Conservation (phyloP, 2,888 invertebrate species). For the Pheosia gnoma region DNA sequence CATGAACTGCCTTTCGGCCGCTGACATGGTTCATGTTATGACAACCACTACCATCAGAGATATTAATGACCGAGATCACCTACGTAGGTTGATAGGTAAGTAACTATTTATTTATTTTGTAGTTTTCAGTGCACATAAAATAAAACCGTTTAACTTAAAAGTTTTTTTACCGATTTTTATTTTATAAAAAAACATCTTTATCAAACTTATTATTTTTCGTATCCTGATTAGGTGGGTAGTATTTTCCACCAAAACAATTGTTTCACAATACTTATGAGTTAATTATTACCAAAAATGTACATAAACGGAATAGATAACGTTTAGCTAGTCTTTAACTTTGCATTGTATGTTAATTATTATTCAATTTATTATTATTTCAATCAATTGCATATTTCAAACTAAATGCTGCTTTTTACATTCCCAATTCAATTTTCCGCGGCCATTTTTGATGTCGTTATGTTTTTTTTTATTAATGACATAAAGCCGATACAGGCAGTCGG, state of each 20-base stretch:
- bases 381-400: conserved; percentile 23
- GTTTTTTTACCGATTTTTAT: too few relatives aligned
- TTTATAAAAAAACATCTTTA: conserved; percentile 13
- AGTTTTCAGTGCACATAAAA: too few relatives aligned
- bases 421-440: conserved; percentile 22
- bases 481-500: too few relatives aligned
- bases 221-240: background rate
- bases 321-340: conserved; percentile 58
- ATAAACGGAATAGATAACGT: conserved; percentile 56
- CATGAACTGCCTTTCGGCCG: too few relatives aligned
- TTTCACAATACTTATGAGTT: conserved; percentile 20
- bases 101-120: too few relatives aligned
- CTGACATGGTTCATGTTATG: too few relatives aligned
- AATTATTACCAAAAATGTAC: conserved; percentile 70
- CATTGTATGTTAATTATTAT: conserved; percentile 31
- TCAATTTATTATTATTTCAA: conserved; percentile 28
- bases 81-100: too few relatives aligned
- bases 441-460: conserved; percentile 4
- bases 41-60: too few relatives aligned
- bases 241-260: conserved; percentile 17
- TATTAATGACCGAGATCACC: too few relatives aligned
- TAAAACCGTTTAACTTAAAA: too few relatives aligned
- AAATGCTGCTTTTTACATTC: conserved; percentile 41
- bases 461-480: background rate
- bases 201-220: conserved; percentile 5